phyloP scores from a whole-genome alignment of 1,140 invertebrate species.

The Vanessa tameamea region DNA sequence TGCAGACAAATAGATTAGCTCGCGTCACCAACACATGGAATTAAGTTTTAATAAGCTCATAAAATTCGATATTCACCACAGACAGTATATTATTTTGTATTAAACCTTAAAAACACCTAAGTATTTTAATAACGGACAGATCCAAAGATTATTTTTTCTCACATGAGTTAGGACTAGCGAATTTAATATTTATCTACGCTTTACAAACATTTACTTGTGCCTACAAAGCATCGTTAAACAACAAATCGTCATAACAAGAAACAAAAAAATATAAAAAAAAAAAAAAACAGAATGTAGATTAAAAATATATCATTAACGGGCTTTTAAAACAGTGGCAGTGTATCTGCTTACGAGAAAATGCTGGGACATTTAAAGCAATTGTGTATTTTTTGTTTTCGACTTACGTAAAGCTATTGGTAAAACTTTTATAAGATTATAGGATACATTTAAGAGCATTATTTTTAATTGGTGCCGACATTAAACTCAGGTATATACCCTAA shows the following conservation, averaged over 20 bases:
- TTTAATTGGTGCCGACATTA: slow-evolving; percentile 18
- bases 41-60: slow-evolving; percentile 78
- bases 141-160: slow-evolving; percentile 54
- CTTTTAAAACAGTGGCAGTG: slow-evolving; percentile 55
- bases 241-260: slow-evolving; percentile 63
- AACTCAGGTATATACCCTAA: slow-evolving; percentile 13
- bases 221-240: slow-evolving; percentile 62
- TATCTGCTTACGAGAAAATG: slow-evolving; percentile 32
- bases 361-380: slow-evolving; percentile 27
- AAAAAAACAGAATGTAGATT: slow-evolving; percentile 52
- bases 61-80: slow-evolving; percentile 77
- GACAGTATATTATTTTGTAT: slow-evolving; percentile 71
- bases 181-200: slow-evolving; percentile 47
- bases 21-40: slow-evolving; percentile 58
- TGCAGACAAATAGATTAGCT: slow-evolving; percentile 29
- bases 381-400: slow-evolving; percentile 4
- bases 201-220: slow-evolving; percentile 48
- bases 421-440: slow-evolving; percentile 13
- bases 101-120: slow-evolving; percentile 65
- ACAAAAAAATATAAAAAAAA: slow-evolving; percentile 53
- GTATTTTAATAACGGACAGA: slow-evolving; percentile 65
- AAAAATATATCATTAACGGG: slow-evolving; percentile 45
- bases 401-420: slow-evolving; percentile 16
- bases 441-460: slow-evolving; percentile 11
- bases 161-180: slow-evolving; percentile 67